These are phyloP conservation scores for Steinernema hermaphroditum DNA, from an alignment of 2,888 invertebrate genomes.

Conservation along the genomic window DNA sequence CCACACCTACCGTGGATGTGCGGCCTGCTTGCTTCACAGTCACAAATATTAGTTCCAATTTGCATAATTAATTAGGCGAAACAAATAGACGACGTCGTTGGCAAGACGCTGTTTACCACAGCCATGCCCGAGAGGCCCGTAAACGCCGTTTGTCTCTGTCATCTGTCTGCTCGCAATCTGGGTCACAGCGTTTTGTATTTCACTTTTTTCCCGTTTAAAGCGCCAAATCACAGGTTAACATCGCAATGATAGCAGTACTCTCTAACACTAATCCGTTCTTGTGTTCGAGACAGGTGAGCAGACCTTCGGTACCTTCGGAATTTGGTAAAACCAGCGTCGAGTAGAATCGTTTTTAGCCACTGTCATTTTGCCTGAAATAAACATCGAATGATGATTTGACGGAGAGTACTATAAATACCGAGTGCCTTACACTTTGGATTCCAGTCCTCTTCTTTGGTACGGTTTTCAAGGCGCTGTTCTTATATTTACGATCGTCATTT, in stretches of 20 bases:
- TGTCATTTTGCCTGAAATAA: neutral
- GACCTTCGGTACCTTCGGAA: neutral
- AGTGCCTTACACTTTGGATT: no score
- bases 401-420: neutral
- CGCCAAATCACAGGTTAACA: neutral
- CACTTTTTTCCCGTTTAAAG: conserved; percentile 23
- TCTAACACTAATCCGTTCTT: neutral
- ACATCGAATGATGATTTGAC: neutral
- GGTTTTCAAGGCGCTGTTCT: conserved; percentile 26
- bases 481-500: conserved; percentile 34
- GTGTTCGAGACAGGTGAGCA: neutral
- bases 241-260: neutral
- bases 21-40: conserved; percentile 5
- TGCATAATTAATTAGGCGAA: conserved; percentile 20
- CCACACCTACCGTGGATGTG: neutral
- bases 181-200: conserved; percentile 5
- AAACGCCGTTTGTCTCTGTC: neutral
- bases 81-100: neutral
- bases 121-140: neutral
- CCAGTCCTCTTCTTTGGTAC: conserved; percentile 34
- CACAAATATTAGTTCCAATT: conserved; percentile 26
- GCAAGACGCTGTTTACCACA: neutral
- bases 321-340: neutral
- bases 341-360: neutral
- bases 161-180: neutral